phyloP scores from a whole-genome alignment of 2,113 vertebrate species.

The Ailuropoda melanoleuca region DNA sequence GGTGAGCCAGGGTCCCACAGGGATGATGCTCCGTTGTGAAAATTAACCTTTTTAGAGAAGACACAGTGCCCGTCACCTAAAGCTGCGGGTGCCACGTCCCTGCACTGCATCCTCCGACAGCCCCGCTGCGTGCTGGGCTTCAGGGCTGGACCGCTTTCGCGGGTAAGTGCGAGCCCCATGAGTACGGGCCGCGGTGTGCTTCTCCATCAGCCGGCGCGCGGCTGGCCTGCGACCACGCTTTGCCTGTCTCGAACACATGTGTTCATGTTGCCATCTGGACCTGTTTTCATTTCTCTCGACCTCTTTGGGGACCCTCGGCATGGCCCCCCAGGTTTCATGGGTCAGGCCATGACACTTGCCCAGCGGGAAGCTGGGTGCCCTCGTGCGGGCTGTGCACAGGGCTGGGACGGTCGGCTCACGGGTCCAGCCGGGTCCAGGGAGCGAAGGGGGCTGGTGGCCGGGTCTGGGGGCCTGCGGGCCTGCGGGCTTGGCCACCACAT shows the following conservation, averaged over 20 bases:
- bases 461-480: not conserved
- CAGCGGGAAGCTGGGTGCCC: fast-evolving
- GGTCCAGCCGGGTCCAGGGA: not conserved
- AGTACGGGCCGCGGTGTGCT: fast-evolving
- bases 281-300: fast-evolving
- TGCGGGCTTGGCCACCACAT: not conserved
- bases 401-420: fast-evolving
- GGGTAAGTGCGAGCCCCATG: fast-evolving
- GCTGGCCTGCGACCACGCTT: too few species aligned
- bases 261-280: fast-evolving
- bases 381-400: not conserved
- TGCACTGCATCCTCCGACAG: fast-evolving
- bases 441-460: not conserved
- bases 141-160: fast-evolving
- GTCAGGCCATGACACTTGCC: not conserved
- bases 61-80: fast-evolving
- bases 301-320: not conserved
- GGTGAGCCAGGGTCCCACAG: not conserved
- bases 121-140: fast-evolving
- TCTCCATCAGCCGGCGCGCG: fast-evolving
- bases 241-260: fast-evolving
- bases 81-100: fast-evolving
- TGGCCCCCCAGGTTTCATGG: fast-evolving
- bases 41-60: not conserved
- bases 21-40: not conserved